Conservation (phyloP, 1,140 invertebrate species). For the Cyphomyrmex costatus region DNA sequence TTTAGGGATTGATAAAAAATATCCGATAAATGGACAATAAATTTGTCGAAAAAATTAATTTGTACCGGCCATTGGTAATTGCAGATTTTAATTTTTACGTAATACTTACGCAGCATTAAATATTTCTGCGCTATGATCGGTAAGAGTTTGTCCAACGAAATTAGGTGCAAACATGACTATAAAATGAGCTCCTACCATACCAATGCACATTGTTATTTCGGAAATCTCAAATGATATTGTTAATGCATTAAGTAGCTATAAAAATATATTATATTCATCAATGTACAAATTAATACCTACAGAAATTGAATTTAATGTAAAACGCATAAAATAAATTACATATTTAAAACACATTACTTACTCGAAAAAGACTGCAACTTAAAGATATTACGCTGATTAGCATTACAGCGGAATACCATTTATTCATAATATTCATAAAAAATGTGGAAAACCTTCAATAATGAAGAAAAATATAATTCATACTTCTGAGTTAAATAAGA, state of each 20-base stretch:
- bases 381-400: background rate
- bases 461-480: background rate
- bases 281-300: background rate
- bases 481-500: background rate
- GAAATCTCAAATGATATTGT: background rate
- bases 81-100: background rate
- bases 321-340: background rate
- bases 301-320: background rate
- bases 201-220: background rate
- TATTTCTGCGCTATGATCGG: background rate
- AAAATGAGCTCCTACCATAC: background rate
- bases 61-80: background rate
- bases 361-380: constrained; percentile 31
- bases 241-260: constrained; percentile 12
- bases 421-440: background rate
- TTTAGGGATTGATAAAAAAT: too few relatives aligned
- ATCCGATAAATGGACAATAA: background rate
- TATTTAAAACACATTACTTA: background rate
- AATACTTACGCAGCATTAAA: background rate
- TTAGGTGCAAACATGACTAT: background rate
- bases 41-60: background rate
- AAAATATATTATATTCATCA: background rate
- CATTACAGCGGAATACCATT: background rate
- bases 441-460: background rate
- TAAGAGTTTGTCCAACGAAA: background rate